Conservation (phyloP, 2,888 invertebrate genomes). For the Teleiodes luculella region DNA sequence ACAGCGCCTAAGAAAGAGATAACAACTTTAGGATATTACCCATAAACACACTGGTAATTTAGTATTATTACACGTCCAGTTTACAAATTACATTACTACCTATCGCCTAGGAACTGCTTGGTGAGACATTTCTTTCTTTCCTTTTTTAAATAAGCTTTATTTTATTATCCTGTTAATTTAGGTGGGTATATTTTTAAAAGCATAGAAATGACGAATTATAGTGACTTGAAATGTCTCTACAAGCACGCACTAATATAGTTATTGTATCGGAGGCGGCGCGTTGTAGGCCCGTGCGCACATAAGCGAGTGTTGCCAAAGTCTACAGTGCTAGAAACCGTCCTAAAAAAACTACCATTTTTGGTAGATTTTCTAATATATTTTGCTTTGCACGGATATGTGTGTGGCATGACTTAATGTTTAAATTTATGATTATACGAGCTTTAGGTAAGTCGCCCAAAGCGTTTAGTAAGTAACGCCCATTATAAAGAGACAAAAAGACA, state of each 20-base stretch:
- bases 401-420: neutral
- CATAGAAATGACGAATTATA: slow-evolving; percentile 16
- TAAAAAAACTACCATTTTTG: slow-evolving; percentile 45
- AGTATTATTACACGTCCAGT: slow-evolving; percentile 53
- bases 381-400: slow-evolving; percentile 15
- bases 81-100: slow-evolving; percentile 52
- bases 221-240: slow-evolving; percentile 42
- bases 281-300: slow-evolving; percentile 41
- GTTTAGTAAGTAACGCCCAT: slow-evolving; percentile 18
- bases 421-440: neutral
- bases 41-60: slow-evolving; percentile 62
- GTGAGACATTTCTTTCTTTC: slow-evolving; percentile 40
- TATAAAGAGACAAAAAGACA: slow-evolving; percentile 27
- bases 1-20: slow-evolving; percentile 78
- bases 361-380: slow-evolving; percentile 32
- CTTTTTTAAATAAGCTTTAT: neutral
- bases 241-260: slow-evolving; percentile 55
- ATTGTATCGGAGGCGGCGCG: slow-evolving; percentile 56
- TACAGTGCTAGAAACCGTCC: slow-evolving; percentile 39
- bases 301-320: slow-evolving; percentile 40
- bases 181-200: too few relatives aligned
- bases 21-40: slow-evolving; percentile 74
- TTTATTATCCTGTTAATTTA: neutral
- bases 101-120: slow-evolving; percentile 49
- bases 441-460: neutral